Conservation (phyloP, 2,888 invertebrate species). For the Drosophila subsilvestris region DNA sequence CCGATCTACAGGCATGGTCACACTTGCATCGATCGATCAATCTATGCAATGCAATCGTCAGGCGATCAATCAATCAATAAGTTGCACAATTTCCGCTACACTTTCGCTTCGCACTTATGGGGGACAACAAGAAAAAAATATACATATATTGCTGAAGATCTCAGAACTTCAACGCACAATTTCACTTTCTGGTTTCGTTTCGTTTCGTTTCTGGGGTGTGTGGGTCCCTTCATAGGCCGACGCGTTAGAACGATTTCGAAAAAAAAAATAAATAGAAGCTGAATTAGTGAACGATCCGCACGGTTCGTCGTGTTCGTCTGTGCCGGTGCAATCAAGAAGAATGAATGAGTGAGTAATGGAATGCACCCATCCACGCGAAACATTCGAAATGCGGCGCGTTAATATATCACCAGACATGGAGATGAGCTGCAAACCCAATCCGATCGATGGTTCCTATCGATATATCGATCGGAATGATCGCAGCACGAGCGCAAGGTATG, state of each 20-base stretch:
- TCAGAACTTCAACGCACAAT: neutral
- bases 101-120: conserved; percentile 42
- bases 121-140: conserved; percentile 28
- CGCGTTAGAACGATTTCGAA: neutral
- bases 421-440: neutral
- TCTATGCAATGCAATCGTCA: conserved; percentile 2
- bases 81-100: conserved; percentile 32
- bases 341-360: neutral
- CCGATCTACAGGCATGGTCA: conserved; percentile 1
- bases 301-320: neutral
- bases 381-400: neutral
- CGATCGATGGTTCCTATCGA: neutral
- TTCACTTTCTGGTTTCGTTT: neutral
- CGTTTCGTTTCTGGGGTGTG: neutral
- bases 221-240: neutral
- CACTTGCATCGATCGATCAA: conserved; percentile 38
- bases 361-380: neutral
- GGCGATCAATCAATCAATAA: neutral
- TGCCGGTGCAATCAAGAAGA: neutral
- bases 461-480: neutral
- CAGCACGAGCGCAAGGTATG: too few relatives aligned
- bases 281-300: neutral
- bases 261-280: neutral
- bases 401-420: too few relatives aligned
- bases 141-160: neutral